Base-by-base conservation (phyloP, 2,797 vertebrate species). In the Melanotaenia maccullochi region DNA sequence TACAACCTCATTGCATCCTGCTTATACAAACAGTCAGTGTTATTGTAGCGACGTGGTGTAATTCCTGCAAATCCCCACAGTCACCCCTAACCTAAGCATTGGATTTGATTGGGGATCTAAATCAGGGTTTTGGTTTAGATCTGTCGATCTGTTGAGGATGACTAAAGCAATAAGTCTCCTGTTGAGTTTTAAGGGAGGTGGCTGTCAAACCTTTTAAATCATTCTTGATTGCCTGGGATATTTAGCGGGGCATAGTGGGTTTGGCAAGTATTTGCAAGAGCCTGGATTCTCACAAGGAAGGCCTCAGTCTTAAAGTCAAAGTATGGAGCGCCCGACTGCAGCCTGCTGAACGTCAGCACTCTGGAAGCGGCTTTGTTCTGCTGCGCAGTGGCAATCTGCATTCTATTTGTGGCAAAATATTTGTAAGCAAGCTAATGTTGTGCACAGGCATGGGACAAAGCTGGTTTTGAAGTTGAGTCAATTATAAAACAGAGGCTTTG, bases 321-420 rank as follows among this genome's bases (percentile, higher is more conserved):
- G 33, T 62, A 68, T 65, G 73, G 61, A 82, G 70, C 60, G 56
- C 58, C 65, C 58, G 62, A 49, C 56, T 57, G 33, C 56, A 66
- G 75, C 59, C 74, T 84, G 82, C 62, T n/a, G 47, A 69, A 75
- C 63, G 73, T 90, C 83, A 83, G 66, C 3, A 13, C 72, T 83
- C 76, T 88, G 63, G 66, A 84, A 73, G 33, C 55, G 52, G 33
- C 55, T 74, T 40, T 65, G 60, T 81, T 89, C 83, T 73, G 79
- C 68, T 71, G 13, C 81, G 71, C 76, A 81, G 77, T 68, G 68
- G 59, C 71, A 88, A 81, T 88, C 79, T 85, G 54, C 71, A 24
- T 72, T 79, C 32, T 85, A 76, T 89, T 89, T 91, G 86, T 76
- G 73, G 79, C 79, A 82, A 85, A 84, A 83, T 89, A 85, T 90